Conservation (phyloP, 2,113 vertebrate genomes). For the Passerina amoena region DNA sequence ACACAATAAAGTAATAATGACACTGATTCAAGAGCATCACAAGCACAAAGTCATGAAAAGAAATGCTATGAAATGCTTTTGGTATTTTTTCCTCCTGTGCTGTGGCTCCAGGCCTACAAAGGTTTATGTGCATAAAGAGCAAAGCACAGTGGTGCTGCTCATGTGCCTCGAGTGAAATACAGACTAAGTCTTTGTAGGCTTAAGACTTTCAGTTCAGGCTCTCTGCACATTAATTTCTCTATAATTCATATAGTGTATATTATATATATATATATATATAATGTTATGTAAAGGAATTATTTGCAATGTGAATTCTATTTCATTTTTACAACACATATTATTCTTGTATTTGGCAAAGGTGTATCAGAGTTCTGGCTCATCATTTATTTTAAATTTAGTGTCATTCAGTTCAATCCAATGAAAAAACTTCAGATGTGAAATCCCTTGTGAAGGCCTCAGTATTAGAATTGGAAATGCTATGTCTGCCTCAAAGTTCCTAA, state of each 20-base stretch:
- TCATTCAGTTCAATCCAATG: background rate
- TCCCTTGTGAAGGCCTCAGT: background rate
- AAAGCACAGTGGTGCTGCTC: background rate
- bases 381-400: background rate
- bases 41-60: background rate
- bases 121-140: background rate
- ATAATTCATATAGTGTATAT: background rate
- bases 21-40: background rate
- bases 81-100: background rate
- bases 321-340: background rate
- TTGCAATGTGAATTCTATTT: background rate
- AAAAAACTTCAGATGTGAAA: background rate
- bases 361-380: background rate
- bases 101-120: background rate
- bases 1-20: conserved; percentile 20
- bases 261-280: too few relatives aligned
- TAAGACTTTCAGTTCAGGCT: background rate
- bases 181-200: background rate
- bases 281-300: background rate
- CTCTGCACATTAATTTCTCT: background rate
- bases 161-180: background rate
- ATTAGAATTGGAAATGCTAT: background rate
- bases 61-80: background rate
- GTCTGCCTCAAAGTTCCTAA: background rate
- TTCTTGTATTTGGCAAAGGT: background rate